Evolutionary conservation across 2,888 invertebrate species (phyloP).

Genomic region (Acholoe squamosa): DNA sequence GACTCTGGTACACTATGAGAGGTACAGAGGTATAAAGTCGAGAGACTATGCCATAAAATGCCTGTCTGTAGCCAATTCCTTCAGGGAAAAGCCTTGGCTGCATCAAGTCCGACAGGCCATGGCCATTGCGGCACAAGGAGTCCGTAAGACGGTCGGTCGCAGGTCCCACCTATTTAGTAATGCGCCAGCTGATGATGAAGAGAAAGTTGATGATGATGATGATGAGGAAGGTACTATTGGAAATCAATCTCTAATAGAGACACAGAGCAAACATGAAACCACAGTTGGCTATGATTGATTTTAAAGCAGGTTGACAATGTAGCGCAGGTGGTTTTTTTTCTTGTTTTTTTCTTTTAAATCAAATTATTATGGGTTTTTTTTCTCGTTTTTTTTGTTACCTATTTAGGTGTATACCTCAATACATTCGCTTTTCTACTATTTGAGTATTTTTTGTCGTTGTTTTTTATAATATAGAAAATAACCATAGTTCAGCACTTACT

Average conservation of each 20-base stretch:
- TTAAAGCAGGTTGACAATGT: too few species aligned
- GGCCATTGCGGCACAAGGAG: constrained; percentile 77
- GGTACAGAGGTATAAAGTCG: constrained; percentile 77
- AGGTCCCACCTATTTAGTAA: constrained; percentile 64
- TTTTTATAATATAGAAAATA: too few species aligned
- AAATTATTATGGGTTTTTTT: too few species aligned
- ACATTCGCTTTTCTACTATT: too few species aligned
- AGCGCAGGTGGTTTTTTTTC: too few species aligned
- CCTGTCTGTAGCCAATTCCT: constrained; percentile 81
- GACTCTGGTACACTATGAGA: constrained; percentile 76
- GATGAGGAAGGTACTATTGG: not conserved
- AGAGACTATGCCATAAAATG: constrained; percentile 81
- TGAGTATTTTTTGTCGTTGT: too few species aligned
- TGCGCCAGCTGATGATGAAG: not conserved
- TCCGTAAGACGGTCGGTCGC: constrained; percentile 71
- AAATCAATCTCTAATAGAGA: not conserved
- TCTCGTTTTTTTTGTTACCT: too few species aligned
- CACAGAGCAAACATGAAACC: not conserved
- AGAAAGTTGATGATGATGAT: not conserved
- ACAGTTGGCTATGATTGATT: not conserved
- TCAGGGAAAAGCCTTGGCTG: constrained; percentile 82
- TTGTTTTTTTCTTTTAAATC: too few species aligned
- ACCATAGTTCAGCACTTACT: too few species aligned
- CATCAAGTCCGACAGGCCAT: constrained; percentile 81
- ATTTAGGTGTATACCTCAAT: too few species aligned